A percentile compares a stretch with the other conserved stretches of the same genome.
Evolutionary conservation across 1,140 invertebrate species (phyloP).

Genomic region (Hycleus phaleratus): DNA sequence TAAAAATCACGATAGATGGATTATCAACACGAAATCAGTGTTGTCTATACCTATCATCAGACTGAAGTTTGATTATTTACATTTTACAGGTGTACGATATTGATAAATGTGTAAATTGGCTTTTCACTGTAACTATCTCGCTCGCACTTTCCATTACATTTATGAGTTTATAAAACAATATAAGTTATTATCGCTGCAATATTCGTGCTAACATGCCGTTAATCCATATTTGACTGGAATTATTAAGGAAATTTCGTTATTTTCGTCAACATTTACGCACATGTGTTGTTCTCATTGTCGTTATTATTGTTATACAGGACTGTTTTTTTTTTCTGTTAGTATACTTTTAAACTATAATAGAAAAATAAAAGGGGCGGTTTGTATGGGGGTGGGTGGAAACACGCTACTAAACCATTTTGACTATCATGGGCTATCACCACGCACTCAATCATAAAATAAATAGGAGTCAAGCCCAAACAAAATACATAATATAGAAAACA

Average conservation of each 20-base stretch:
- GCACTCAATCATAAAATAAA: conserved; percentile 16
- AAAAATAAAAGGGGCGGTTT: too few species aligned
- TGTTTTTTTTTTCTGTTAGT: too few species aligned
- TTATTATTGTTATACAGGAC: too few species aligned
- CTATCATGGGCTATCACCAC: conserved; percentile 16
- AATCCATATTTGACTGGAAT: conserved; percentile 5
- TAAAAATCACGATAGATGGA: not conserved
- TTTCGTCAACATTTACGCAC: conserved; percentile 11
- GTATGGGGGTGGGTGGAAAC: not conserved
- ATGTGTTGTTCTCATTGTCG: not conserved
- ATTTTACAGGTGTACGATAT: not conserved
- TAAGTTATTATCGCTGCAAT: conserved; percentile 11
- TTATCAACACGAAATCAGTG: conserved; percentile 6
- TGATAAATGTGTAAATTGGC: conserved; percentile 13
- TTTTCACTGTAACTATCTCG: too few species aligned
- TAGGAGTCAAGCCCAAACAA: conserved; percentile 4
- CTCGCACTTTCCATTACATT: conserved; percentile 7
- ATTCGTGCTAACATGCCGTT: conserved; percentile 12
- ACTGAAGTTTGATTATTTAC: conserved; percentile 9
- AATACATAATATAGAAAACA: not conserved
- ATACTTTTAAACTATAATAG: too few species aligned
- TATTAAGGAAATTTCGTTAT: conserved; percentile 12
- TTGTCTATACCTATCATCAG: not conserved
- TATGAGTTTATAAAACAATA: conserved; percentile 15
- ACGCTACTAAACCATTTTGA: conserved; percentile 12